Percentiles rank a stretch among this genome's conserved stretches.
These are phyloP conservation scores for Quadroppia sp. DNA, from an alignment of 2,888 invertebrate genomes.

Conservation along the genomic window DNA sequence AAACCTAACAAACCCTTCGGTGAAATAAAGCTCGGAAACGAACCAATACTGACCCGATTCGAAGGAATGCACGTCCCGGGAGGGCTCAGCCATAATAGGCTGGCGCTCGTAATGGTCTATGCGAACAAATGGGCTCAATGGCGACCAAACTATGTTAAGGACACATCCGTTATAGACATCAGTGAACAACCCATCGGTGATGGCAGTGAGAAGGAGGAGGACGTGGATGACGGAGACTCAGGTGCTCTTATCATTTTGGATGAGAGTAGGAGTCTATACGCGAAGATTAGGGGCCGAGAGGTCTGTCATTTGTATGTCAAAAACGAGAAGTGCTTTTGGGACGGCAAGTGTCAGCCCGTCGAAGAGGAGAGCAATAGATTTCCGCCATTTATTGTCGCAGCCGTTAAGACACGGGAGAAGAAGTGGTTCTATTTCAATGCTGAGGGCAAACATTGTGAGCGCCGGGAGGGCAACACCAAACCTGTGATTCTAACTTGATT, in stretches of 20 bases:
- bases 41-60: not conserved
- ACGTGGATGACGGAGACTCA: not conserved
- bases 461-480: not conserved
- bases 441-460: not conserved
- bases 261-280: not conserved
- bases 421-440: not conserved
- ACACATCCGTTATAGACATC: no score
- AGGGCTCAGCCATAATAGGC: not conserved
- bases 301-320: not conserved
- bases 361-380: not conserved
- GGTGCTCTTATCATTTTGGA: constrained; percentile 12
- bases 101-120: not conserved
- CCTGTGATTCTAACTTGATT: not conserved
- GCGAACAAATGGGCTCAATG: not conserved
- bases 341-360: not conserved
- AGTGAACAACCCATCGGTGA: not conserved
- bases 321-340: not conserved
- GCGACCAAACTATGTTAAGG: not conserved
- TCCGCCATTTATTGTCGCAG: constrained; percentile 1
- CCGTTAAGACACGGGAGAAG: not conserved
- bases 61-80: not conserved
- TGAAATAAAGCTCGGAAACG: not conserved
- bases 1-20: not conserved
- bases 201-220: not conserved
- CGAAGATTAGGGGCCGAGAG: not conserved